Percentiles rank a stretch among this genome's conserved stretches.
phyloP scores from a whole-genome alignment of 2,888 invertebrate genomes.

The Melanchra persicariae region DNA sequence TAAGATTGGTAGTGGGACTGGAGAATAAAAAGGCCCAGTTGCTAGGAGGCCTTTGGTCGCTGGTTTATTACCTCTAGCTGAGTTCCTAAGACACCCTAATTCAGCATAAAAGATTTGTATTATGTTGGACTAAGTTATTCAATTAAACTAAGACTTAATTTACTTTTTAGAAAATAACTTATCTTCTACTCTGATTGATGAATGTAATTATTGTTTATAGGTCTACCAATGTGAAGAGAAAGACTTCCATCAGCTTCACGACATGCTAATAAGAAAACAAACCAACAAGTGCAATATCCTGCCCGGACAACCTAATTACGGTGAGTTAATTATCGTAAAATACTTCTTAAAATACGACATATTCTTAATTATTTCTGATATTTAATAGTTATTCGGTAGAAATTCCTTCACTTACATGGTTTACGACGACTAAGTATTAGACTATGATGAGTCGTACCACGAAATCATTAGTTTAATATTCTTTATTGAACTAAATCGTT shows the following conservation, averaged over 20 bases:
- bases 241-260: constrained; percentile 97
- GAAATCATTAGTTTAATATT: not conserved
- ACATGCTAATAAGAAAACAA: constrained; percentile 96
- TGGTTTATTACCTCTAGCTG: constrained; percentile 94
- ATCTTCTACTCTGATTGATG: not conserved
- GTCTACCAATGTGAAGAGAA: constrained; percentile 97
- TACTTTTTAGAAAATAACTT: no score
- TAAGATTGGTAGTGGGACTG: no score
- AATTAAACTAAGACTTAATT: no score
- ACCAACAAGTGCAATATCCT: constrained; percentile 96
- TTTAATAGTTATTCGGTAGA: not conserved
- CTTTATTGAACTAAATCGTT: not conserved
- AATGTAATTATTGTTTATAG: constrained; percentile 79
- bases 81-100: constrained; percentile 85
- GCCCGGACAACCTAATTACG: constrained; percentile 96
- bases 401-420: not conserved
- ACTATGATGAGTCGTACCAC: not conserved
- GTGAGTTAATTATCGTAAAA: constrained; percentile 84
- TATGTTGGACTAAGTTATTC: no score
- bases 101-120: no score
- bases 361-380: not conserved
- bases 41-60: constrained; percentile 96
- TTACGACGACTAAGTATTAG: no score
- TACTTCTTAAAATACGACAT: not conserved
- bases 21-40: no score